phyloP scores from a whole-genome alignment of 2,797 vertebrate genomes.

The Nasua narica region DNA sequence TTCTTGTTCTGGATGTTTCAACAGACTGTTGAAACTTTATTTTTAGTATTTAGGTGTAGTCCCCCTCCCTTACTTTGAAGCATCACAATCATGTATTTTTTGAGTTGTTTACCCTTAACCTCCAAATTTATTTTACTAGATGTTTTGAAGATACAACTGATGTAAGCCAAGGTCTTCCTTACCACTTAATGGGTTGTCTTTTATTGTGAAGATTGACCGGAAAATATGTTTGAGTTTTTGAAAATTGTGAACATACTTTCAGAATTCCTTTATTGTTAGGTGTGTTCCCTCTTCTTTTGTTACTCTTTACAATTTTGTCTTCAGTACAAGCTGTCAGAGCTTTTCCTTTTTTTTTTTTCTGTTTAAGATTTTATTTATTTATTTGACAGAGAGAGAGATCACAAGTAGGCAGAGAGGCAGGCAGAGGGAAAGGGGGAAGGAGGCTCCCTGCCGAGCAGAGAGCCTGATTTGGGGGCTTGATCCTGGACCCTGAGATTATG shows the following conservation, averaged over 20 bases:
- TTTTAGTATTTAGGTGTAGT: neutral
- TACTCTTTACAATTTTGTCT: neutral
- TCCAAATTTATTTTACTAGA: neutral
- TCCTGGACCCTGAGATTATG: too few relatives aligned
- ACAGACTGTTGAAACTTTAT: neutral
- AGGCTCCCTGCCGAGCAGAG: too few relatives aligned
- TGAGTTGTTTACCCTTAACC: neutral
- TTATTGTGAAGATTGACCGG: neutral
- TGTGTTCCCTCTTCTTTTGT: neutral
- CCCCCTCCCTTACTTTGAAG: neutral
- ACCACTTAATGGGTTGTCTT: neutral
- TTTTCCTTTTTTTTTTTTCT: neutral
- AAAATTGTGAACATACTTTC: conserved; percentile 13
- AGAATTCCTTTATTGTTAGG: neutral
- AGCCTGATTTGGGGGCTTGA: too few relatives aligned
- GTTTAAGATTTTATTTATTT: too few relatives aligned
- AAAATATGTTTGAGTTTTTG: conserved; percentile 26
- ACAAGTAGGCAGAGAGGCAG: too few relatives aligned
- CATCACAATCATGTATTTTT: neutral
- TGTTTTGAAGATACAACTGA: conserved; percentile 23
- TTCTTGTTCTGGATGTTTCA: neutral
- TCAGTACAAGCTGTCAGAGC: neutral
- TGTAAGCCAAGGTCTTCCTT: neutral
- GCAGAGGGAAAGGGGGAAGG: too few relatives aligned
- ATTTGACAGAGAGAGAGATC: too few relatives aligned